Conservation (phyloP, 2,113 vertebrate species). For the Phrynocephalus versicolor region DNA sequence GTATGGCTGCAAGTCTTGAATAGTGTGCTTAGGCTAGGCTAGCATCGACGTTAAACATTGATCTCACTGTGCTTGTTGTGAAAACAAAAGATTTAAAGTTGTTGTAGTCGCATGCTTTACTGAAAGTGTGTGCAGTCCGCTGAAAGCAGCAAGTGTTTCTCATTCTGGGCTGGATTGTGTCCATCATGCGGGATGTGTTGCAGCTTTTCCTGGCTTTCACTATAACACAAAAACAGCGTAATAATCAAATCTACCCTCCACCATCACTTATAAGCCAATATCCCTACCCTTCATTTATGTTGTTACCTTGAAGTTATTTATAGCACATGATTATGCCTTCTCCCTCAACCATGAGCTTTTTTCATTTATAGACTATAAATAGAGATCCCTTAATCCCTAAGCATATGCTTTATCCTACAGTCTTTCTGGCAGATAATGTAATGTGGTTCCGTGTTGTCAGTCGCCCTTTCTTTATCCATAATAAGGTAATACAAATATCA, state of each 20-base stretch:
- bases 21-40: not conserved
- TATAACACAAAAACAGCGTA: conserved; percentile 43
- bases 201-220: conserved; percentile 21
- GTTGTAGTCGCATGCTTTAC: not conserved
- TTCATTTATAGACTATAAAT: conserved; percentile 66
- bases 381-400: conserved; percentile 65
- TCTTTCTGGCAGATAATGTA: conserved; percentile 57
- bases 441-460: conserved; percentile 38
- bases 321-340: conserved; percentile 52
- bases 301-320: conserved; percentile 73
- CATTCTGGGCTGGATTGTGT: not conserved
- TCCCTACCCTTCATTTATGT: conserved; percentile 70
- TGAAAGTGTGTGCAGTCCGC: not conserved
- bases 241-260: conserved; percentile 48
- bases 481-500: conserved; percentile 34
- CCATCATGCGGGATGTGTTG: not conserved
- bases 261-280: conserved; percentile 64
- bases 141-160: not conserved
- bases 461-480: conserved; percentile 31
- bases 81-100: not conserved
- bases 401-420: conserved; percentile 58
- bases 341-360: conserved; percentile 44
- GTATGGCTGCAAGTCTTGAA: not conserved
- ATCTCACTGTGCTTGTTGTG: not conserved
- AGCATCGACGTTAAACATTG: not conserved